These are phyloP conservation scores for Chalcis sispes DNA, from an alignment of 2,888 invertebrate genomes.

Conservation along the genomic window DNA sequence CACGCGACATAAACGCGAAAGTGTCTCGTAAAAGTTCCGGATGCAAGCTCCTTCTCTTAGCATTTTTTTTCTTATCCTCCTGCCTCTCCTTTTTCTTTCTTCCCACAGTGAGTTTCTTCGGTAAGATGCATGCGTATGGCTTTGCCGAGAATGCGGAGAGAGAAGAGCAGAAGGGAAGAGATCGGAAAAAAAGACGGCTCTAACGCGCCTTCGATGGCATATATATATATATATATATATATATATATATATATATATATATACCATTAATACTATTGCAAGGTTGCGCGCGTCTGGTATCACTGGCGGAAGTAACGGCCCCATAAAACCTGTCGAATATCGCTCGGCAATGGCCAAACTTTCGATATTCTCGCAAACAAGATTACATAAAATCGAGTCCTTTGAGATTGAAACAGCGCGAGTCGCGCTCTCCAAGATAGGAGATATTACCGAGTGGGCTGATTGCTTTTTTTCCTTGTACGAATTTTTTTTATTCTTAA, in stretches of 20 bases:
- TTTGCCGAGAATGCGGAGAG: conserved; percentile 39
- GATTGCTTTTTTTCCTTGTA: conserved; percentile 3
- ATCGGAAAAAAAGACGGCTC: conserved; percentile 43
- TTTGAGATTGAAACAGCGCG: conserved; percentile 55
- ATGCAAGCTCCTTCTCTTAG: conserved; percentile 60
- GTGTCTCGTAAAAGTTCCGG: conserved; percentile 70
- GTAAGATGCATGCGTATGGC: conserved; percentile 53
- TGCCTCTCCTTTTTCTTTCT: conserved; percentile 35
- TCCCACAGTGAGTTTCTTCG: neutral
- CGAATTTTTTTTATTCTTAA: conserved; percentile 28
- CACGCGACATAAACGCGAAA: conserved; percentile 71
- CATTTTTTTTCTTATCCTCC: conserved; percentile 56
- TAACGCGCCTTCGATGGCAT: conserved; percentile 63
- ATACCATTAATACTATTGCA: conserved; percentile 3
- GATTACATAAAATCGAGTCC: conserved; percentile 63
- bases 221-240: no score
- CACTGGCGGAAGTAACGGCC: conserved; percentile 71
- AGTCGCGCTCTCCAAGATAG: conserved; percentile 15
- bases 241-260: no score
- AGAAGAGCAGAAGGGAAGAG: conserved; percentile 52
- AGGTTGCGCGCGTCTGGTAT: conserved; percentile 60
- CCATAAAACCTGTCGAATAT: conserved; percentile 70
- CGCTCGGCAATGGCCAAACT: conserved; percentile 66
- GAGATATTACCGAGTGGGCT: conserved; percentile 34
- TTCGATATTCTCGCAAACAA: conserved; percentile 64